Evolutionary conservation across 2,797 vertebrate species (phyloP).

Genomic region (Pseudomugil gertrudae): DNA sequence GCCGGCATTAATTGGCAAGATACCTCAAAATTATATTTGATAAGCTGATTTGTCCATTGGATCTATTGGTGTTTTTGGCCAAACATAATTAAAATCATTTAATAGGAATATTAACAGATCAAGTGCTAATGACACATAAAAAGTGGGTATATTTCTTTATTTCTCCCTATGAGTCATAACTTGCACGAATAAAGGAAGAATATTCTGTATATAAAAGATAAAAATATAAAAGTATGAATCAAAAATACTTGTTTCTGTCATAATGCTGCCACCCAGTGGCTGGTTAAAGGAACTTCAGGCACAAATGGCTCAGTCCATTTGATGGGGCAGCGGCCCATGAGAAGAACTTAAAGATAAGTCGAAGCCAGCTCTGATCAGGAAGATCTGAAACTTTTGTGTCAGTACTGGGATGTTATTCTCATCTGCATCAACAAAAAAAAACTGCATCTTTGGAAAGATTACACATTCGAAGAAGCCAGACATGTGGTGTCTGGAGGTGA

Average conservation of each 20-base stretch:
- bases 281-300: constrained; percentile 65
- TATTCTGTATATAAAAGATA: constrained; percentile 78
- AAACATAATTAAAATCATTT: not conserved
- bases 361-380: constrained; percentile 29
- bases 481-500: constrained; percentile 64
- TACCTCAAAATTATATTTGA: constrained; percentile 24
- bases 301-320: constrained; percentile 67
- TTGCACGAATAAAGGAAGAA: constrained; percentile 80
- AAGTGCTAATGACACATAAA: not conserved
- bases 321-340: constrained; percentile 37
- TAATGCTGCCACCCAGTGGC: constrained; percentile 86
- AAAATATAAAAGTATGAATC: constrained; percentile 68
- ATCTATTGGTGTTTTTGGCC: not conserved
- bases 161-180: constrained; percentile 68
- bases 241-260: constrained; percentile 73
- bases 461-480: constrained; percentile 76
- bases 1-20: constrained; percentile 43
- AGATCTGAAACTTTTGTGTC: constrained; percentile 27
- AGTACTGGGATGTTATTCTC: constrained; percentile 16
- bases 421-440: not conserved
- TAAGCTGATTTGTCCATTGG: not conserved
- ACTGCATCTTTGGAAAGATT: constrained; percentile 31
- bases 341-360: constrained; percentile 27
- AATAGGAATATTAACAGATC: not conserved
- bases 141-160: constrained; percentile 76